phyloP scores from a whole-genome alignment of 2,797 vertebrate genomes.

The Catamblyrhynchus diadema region DNA sequence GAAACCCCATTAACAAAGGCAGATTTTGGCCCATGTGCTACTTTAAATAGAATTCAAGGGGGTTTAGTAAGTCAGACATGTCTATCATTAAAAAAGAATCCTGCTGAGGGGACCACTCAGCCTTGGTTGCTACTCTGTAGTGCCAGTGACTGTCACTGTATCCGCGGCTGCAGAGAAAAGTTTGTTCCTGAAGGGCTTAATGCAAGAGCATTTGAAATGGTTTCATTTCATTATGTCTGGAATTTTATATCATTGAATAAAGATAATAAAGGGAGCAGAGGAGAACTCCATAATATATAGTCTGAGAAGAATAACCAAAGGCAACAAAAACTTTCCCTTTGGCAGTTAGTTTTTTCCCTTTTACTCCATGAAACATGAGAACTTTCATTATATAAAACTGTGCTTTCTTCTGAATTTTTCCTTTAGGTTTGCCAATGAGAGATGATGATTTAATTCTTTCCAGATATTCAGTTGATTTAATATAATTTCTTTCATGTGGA shows the following conservation, averaged over 20 bases:
- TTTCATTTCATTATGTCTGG: slow-evolving; percentile 36
- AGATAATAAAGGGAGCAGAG: slow-evolving; percentile 36
- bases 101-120: background rate
- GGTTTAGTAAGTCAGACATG: background rate
- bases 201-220: background rate
- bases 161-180: background rate
- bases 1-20: background rate
- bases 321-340: slow-evolving; percentile 35
- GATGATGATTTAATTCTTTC: slow-evolving; percentile 72
- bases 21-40: background rate
- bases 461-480: slow-evolving; percentile 65
- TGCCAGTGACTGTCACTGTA: background rate
- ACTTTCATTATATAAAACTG: slow-evolving; percentile 65
- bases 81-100: slow-evolving; percentile 13
- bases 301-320: slow-evolving; percentile 34
- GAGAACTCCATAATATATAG: slow-evolving; percentile 14
- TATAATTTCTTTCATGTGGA: slow-evolving; percentile 59
- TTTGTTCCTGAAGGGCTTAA: background rate
- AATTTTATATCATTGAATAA: slow-evolving; percentile 35
- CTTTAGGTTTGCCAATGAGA: slow-evolving; percentile 67
- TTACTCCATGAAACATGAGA: slow-evolving; percentile 59
- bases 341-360: slow-evolving; percentile 15
- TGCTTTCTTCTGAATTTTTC: slow-evolving; percentile 67
- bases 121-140: background rate
- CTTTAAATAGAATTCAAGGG: background rate